These are phyloP conservation scores for Drosophila atripex DNA, from an alignment of 2,888 invertebrate species.

Conservation along the genomic window DNA sequence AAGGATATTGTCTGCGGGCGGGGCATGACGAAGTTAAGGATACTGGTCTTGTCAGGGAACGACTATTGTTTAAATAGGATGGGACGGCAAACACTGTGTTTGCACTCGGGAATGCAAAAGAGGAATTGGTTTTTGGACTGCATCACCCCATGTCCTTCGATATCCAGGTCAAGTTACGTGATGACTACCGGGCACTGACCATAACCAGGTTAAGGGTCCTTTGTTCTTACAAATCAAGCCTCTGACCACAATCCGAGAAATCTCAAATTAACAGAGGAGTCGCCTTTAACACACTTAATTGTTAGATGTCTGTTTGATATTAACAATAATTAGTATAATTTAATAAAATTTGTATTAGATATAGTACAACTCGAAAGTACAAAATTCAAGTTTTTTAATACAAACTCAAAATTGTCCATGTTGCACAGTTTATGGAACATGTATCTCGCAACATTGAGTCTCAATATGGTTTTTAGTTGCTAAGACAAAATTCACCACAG, in stretches of 20 bases:
- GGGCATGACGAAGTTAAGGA: not conserved
- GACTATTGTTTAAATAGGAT: conserved; percentile 65
- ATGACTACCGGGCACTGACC: not conserved
- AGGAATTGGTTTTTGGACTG: conserved; percentile 57
- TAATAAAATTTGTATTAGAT: too few relatives aligned
- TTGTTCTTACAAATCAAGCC: conserved; percentile 7
- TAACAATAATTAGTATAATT: not conserved
- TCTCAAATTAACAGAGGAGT: not conserved
- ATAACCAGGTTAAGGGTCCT: conserved; percentile 1
- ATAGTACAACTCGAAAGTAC: too few relatives aligned
- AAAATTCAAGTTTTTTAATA: too few relatives aligned
- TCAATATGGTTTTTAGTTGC: too few relatives aligned
- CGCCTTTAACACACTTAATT: not conserved
- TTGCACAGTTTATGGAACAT: too few relatives aligned
- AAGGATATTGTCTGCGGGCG: conserved; percentile 57
- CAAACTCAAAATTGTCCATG: too few relatives aligned
- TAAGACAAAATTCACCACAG: not conserved
- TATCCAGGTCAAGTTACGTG: conserved; percentile 29
- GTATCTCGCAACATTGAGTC: too few relatives aligned
- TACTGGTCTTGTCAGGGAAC: conserved; percentile 41
- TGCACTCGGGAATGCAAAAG: conserved; percentile 62
- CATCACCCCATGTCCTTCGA: conserved; percentile 52
- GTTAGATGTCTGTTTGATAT: not conserved
- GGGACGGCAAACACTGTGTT: conserved; percentile 32
- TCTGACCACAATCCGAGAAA: not conserved